Conservation (phyloP, 2,888 invertebrate species). For the Caenorhabditis angaria region DNA sequence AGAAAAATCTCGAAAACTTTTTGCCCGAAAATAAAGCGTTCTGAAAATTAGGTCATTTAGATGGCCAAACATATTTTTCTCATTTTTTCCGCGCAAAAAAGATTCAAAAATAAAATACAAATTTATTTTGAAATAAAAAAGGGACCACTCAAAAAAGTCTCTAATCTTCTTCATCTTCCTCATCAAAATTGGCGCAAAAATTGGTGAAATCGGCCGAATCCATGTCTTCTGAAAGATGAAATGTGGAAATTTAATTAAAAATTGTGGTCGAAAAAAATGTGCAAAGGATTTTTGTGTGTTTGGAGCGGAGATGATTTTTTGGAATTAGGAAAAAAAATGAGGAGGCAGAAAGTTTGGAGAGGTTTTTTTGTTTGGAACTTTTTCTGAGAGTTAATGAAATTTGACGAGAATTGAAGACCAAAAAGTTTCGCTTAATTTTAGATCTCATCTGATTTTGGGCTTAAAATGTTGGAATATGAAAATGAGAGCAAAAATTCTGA, state of each 20-base stretch:
- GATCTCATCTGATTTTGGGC: too few species aligned
- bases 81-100: not conserved
- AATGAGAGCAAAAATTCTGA: too few species aligned
- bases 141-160: conserved; percentile 12
- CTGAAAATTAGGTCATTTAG: not conserved
- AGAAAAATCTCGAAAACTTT: not conserved
- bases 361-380: too few species aligned
- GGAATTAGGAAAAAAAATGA: not conserved
- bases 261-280: too few species aligned
- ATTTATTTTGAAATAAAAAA: not conserved
- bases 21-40: not conserved
- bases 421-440: too few species aligned
- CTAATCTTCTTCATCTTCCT: conserved; percentile 44
- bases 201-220: conserved; percentile 40
- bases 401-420: too few species aligned
- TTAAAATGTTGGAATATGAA: too few species aligned
- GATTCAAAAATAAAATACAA: conserved; percentile 5
- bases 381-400: too few species aligned
- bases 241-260: not conserved
- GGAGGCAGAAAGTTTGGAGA: not conserved
- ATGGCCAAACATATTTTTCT: not conserved
- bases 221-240: conserved; percentile 35
- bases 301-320: not conserved
- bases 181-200: conserved; percentile 40
- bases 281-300: not conserved